Conservation (phyloP, 2,888 invertebrate species). For the Biston stratarius region DNA sequence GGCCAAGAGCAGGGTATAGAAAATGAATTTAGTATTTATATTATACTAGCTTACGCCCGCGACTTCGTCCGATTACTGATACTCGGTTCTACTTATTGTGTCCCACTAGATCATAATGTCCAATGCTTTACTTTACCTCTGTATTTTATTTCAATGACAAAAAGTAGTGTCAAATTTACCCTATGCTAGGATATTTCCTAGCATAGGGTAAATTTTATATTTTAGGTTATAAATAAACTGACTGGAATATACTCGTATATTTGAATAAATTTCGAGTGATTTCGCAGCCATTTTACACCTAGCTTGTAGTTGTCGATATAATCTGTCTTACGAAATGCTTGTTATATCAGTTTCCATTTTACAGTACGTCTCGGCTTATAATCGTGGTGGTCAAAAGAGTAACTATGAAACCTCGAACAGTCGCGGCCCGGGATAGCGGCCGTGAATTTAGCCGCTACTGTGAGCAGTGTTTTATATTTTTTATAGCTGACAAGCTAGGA, state of each 20-base stretch:
- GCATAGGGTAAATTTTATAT: too few species aligned
- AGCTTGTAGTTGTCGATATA: neutral
- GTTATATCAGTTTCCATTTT: neutral
- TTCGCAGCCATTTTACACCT: constrained; percentile 1
- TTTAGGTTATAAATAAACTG: neutral
- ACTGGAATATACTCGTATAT: neutral
- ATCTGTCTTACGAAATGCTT: neutral
- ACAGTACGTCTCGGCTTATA: neutral
- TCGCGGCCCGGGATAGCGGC: too few species aligned
- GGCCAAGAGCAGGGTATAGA: constrained; percentile 7
- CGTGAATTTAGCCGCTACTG: too few species aligned
- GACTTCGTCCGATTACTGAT: too few species aligned
- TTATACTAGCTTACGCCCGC: neutral
- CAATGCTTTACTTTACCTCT: too few species aligned
- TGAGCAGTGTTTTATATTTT: too few species aligned
- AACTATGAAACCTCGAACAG: neutral
- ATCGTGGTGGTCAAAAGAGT: neutral
- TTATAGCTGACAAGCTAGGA: too few species aligned
- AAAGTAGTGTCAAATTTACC: too few species aligned
- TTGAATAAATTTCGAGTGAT: neutral
- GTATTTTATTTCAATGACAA: too few species aligned
- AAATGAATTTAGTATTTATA: neutral
- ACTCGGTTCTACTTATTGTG: too few species aligned
- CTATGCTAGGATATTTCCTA: neutral
- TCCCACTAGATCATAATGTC: too few species aligned